These are phyloP conservation scores for Hypanus sabinus DNA, from an alignment of 2,113 vertebrate species.

Conservation along the genomic window DNA sequence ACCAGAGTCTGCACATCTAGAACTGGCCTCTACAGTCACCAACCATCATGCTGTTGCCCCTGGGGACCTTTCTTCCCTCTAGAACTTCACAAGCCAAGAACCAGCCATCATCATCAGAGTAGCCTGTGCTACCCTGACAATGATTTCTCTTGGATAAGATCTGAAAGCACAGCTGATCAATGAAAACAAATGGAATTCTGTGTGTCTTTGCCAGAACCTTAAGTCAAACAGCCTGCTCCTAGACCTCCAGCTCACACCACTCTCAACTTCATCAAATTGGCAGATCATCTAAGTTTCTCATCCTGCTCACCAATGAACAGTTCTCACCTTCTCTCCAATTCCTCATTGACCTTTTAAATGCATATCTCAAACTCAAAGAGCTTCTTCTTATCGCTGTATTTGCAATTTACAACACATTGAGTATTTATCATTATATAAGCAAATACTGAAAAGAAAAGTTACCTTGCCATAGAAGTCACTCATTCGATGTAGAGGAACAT, in stretches of 20 bases:
- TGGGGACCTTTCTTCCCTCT: no score
- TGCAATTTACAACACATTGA: neutral
- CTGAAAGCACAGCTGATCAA: neutral
- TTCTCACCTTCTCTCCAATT: no score
- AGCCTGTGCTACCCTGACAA: neutral
- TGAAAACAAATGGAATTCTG: neutral
- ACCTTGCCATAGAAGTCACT: constrained; percentile 76
- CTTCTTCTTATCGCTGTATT: neutral
- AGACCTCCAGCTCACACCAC: no score
- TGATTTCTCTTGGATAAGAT: neutral
- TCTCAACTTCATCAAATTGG: neutral
- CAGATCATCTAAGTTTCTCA: neutral
- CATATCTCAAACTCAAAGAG: no score
- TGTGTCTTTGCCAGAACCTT: neutral
- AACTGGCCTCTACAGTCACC: no score
- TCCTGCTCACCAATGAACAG: no score
- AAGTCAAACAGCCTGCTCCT: neutral
- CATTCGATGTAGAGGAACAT: constrained; percentile 70
- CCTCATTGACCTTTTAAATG: neutral
- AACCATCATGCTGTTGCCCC: no score
- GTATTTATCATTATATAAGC: neutral
- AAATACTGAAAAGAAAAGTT: constrained; percentile 24
- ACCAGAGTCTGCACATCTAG: no score
- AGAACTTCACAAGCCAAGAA: no score
- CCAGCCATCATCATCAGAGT: neutral